Evolutionary conservation across 2,113 vertebrate genomes (phyloP).

Genomic region (Galbula dea): DNA sequence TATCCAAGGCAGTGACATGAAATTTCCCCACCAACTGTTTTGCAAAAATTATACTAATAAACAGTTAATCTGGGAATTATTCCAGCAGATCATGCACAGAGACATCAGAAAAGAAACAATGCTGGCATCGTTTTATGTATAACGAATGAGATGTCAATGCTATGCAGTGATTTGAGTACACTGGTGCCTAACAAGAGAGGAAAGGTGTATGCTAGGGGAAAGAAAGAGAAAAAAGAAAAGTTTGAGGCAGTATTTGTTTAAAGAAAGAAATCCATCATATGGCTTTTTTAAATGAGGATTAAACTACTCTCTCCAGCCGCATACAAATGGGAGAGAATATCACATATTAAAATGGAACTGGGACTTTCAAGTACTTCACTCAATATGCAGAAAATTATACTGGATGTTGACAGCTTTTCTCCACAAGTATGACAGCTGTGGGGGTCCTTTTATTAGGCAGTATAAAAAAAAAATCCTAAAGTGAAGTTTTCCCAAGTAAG

Average conservation of each 20-base stretch:
- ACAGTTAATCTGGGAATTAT: slow-evolving; percentile 7
- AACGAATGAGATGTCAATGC: neutral
- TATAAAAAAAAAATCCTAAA: slow-evolving; percentile 13
- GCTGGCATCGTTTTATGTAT: neutral
- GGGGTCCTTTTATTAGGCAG: slow-evolving; percentile 55
- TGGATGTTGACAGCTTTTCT: slow-evolving; percentile 56
- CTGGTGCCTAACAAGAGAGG: neutral
- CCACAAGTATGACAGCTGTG: slow-evolving; percentile 25
- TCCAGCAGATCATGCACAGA: neutral
- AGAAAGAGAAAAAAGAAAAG: neutral
- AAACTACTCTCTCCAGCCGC: slow-evolving; percentile 39
- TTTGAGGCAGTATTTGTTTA: slow-evolving; percentile 14
- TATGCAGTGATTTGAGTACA: neutral
- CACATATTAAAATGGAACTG: slow-evolving; percentile 57
- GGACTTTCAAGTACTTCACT: slow-evolving; percentile 51
- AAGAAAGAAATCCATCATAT: slow-evolving; percentile 43
- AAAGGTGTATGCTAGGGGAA: neutral
- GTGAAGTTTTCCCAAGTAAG: slow-evolving; percentile 47
- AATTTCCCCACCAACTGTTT: neutral
- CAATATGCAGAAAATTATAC: slow-evolving; percentile 45
- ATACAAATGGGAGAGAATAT: slow-evolving; percentile 42
- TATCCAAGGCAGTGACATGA: neutral
- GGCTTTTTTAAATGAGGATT: slow-evolving; percentile 31
- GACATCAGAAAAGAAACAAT: slow-evolving; percentile 7
- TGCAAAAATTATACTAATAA: neutral